Conservation (phyloP, 2,888 invertebrate species). For the Lasioglossum malachurum region DNA sequence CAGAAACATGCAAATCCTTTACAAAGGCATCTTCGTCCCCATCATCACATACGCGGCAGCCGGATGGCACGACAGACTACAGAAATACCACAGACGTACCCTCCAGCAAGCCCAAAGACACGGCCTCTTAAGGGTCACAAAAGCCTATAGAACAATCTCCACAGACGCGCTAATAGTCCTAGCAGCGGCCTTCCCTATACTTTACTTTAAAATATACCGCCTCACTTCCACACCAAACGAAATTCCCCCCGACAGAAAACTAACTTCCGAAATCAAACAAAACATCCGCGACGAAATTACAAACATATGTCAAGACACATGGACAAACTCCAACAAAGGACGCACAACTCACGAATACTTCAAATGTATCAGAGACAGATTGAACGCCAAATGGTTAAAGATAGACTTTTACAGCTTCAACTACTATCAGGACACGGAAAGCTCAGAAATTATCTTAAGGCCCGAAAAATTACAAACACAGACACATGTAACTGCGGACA, state of each 20-base stretch:
- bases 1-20: no score
- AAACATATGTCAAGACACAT: neutral
- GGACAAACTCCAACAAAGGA: neutral
- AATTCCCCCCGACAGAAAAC: neutral
- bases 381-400: neutral
- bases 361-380: neutral
- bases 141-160: slow-evolving; percentile 8
- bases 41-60: no score
- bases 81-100: no score
- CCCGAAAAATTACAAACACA: neutral
- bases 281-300: no score
- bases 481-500: slow-evolving; percentile 1
- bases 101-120: no score
- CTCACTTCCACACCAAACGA: neutral
- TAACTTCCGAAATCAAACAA: no score
- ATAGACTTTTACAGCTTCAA: neutral
- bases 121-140: neutral
- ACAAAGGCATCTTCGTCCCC: no score
- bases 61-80: no score
- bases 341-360: neutral
- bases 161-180: neutral
- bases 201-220: neutral
- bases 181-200: neutral
- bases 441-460: neutral
- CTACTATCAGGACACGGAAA: slow-evolving; percentile 25